Conservation (phyloP, 2,797 vertebrate species). For the Orientallactaga sibirica region DNA sequence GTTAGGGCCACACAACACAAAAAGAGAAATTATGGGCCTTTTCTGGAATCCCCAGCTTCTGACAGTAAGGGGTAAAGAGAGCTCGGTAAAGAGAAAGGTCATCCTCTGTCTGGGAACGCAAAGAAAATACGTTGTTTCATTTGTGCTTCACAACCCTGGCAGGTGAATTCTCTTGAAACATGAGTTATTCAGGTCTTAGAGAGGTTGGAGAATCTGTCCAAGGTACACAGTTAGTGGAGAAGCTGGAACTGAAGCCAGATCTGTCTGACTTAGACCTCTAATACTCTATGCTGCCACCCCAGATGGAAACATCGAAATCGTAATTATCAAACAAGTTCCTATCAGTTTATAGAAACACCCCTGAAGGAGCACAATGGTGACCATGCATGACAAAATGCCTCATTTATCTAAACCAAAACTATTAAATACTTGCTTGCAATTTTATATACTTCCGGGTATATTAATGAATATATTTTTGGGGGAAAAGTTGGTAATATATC, state of each 20-base stretch:
- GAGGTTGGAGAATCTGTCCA: not conserved
- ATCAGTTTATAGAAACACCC: not conserved
- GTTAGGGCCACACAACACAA: constrained; percentile 71
- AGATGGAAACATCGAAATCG: not conserved
- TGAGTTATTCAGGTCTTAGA: not conserved
- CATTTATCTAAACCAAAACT: constrained; percentile 15
- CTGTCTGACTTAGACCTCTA: not conserved
- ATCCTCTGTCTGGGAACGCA: not conserved
- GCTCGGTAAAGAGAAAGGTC: not conserved
- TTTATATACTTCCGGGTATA: not conserved
- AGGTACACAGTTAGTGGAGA: not conserved
- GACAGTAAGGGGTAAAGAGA: not conserved
- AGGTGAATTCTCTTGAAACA: not conserved
- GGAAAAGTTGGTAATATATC: not conserved
- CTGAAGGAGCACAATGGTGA: not conserved
- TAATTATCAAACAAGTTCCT: not conserved
- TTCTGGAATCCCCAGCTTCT: constrained; percentile 22
- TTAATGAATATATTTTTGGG: not conserved
- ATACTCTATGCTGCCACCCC: not conserved
- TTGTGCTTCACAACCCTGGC: not conserved
- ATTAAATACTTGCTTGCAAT: constrained; percentile 32
- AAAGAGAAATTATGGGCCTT: constrained; percentile 71
- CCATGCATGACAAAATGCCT: not conserved
- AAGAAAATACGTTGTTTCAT: not conserved
- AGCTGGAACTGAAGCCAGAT: not conserved